Evolutionary conservation across 1,140 invertebrate genomes (phyloP).

Genomic region (Hycleus phaleratus): DNA sequence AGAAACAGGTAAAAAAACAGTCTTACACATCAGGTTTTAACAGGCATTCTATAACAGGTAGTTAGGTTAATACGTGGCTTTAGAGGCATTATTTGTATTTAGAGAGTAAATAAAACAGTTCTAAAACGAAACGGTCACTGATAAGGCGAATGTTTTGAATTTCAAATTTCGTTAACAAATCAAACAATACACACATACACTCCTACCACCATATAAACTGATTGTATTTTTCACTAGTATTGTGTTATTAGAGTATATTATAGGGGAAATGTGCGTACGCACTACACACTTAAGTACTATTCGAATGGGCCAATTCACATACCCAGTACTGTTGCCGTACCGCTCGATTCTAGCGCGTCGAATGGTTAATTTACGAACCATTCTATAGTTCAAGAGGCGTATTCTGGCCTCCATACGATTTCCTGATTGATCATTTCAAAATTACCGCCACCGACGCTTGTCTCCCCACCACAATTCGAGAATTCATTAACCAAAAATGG

Average conservation of each 20-base stretch:
- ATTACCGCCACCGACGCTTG: neutral
- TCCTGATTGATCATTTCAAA: neutral
- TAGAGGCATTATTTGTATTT: constrained; percentile 11
- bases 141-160: constrained; percentile 8
- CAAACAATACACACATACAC: constrained; percentile 12
- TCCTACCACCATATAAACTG: constrained; percentile 13
- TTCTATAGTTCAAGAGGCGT: constrained; percentile 22
- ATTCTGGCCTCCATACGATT: neutral
- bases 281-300: constrained; percentile 14
- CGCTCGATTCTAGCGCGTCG: constrained; percentile 20
- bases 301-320: neutral
- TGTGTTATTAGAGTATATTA: neutral
- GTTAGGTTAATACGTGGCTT: constrained; percentile 21
- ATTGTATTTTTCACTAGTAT: constrained; percentile 19
- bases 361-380: constrained; percentile 26
- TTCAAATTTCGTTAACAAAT: constrained; percentile 6
- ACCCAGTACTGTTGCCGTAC: constrained; percentile 18
- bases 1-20: constrained; percentile 17
- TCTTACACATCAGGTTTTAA: constrained; percentile 18
- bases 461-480: neutral
- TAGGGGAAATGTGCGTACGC: constrained; percentile 19
- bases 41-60: constrained; percentile 16
- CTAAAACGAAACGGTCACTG: neutral
- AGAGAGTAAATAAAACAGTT: constrained; percentile 1
- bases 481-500: neutral